phyloP scores from a whole-genome alignment of 2,888 invertebrate species.

The Stegana nigrithorax region DNA sequence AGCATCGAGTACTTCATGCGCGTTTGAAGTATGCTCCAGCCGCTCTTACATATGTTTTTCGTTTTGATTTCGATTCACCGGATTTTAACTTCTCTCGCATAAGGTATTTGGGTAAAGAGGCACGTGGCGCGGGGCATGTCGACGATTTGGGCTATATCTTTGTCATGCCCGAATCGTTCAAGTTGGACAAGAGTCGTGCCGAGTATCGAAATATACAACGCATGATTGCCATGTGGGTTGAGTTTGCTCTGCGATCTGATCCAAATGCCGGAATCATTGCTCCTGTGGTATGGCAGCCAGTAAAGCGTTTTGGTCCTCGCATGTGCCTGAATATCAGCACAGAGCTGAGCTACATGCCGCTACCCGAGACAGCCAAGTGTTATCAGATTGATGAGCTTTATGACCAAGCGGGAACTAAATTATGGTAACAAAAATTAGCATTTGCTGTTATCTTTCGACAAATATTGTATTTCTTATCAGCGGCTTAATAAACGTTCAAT shows the following conservation, averaged over 20 bases:
- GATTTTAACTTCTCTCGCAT: slow-evolving; percentile 59
- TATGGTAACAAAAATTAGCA: too few species aligned
- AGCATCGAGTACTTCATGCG: slow-evolving; percentile 49
- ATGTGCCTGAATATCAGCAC: slow-evolving; percentile 57
- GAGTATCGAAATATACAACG: slow-evolving; percentile 54
- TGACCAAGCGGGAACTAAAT: slow-evolving; percentile 28
- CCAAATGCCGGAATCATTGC: slow-evolving; percentile 48
- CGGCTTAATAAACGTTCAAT: too few species aligned
- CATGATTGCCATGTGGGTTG: slow-evolving; percentile 50
- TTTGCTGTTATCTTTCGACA: too few species aligned
- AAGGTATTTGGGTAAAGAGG: slow-evolving; percentile 44
- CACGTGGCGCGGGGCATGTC: slow-evolving; percentile 53
- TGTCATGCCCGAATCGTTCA: slow-evolving; percentile 41
- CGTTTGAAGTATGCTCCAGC: slow-evolving; percentile 45
- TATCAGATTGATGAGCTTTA: slow-evolving; percentile 47
- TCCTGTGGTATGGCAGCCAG: slow-evolving; percentile 44
- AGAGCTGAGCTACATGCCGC: slow-evolving; percentile 45
- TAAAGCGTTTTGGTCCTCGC: slow-evolving; percentile 32
- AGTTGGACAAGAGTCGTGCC: slow-evolving; percentile 37
- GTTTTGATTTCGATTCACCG: slow-evolving; percentile 63
- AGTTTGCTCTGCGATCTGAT: slow-evolving; percentile 55
- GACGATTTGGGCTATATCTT: slow-evolving; percentile 62
- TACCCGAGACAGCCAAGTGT: slow-evolving; percentile 48
- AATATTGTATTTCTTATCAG: too few species aligned
- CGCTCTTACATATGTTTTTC: slow-evolving; percentile 59